Percentiles rank a stretch among this genome's conserved stretches.
Conservation (phyloP, 2,113 vertebrate genomes). For the Capreolus pygargus region DNA sequence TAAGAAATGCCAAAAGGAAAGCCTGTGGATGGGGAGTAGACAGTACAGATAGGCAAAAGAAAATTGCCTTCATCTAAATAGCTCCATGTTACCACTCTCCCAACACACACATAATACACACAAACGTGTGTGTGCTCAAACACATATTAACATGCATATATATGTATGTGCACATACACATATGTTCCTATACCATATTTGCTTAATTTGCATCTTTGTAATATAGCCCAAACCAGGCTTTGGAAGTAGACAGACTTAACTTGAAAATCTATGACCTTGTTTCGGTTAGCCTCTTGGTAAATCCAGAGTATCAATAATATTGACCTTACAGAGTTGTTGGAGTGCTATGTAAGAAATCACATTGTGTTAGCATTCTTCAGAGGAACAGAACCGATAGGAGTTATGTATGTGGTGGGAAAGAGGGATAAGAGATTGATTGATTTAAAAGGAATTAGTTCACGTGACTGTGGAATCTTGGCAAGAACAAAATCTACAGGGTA, state of each 20-base stretch:
- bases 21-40: not conserved
- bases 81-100: not conserved
- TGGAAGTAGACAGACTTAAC: not conserved
- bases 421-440: not conserved
- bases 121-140: not conserved
- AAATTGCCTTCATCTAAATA: not conserved
- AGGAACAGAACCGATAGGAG: not conserved
- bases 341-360: not conserved
- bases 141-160: not conserved
- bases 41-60: not conserved
- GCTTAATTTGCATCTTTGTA: not conserved
- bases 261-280: not conserved
- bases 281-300: not conserved
- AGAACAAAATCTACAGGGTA: not conserved
- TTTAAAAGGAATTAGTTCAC: not conserved
- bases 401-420: not conserved
- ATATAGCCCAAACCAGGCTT: not conserved
- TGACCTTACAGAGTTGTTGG: not conserved
- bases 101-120: no score
- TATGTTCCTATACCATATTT: not conserved
- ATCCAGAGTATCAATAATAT: not conserved
- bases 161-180: no score
- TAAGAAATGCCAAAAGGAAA: not conserved
- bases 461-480: not conserved
- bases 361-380: not conserved